Conservation (phyloP, 2,113 vertebrate species). For the Notarius lentiginosus region DNA sequence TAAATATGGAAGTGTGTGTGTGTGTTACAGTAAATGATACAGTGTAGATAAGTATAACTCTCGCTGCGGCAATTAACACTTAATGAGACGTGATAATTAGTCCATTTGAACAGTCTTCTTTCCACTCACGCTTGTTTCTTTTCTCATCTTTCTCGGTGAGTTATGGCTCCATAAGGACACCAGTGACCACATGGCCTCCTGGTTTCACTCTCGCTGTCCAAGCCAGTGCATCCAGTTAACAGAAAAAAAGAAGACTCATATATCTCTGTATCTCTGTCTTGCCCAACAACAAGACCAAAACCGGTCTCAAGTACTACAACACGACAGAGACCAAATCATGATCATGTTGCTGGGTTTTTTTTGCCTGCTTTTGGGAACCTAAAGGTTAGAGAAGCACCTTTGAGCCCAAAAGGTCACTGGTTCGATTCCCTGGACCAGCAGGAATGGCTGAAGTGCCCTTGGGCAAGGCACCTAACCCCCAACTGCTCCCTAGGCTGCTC, state of each 20-base stretch:
- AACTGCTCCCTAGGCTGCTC: too few species aligned
- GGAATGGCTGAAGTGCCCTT: too few species aligned
- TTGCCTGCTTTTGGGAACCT: too few species aligned
- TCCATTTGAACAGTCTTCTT: conserved; percentile 46
- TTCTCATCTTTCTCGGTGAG: conserved; percentile 39
- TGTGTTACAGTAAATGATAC: conserved; percentile 23
- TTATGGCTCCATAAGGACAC: conserved; percentile 26
- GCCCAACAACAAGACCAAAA: not conserved
- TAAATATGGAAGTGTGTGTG: conserved; percentile 20
- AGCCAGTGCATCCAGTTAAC: conserved; percentile 32
- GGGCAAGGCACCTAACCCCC: too few species aligned
- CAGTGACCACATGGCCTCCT: conserved; percentile 34
- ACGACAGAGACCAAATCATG: too few species aligned
- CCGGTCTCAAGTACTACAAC: too few species aligned
- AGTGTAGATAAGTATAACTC: conserved; percentile 42
- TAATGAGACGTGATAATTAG: conserved; percentile 51
- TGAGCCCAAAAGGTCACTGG: too few species aligned
- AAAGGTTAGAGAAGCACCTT: too few species aligned
- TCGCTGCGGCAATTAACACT: conserved; percentile 48
- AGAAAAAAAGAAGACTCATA: conserved; percentile 21
- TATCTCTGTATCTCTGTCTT: conserved; percentile 29
- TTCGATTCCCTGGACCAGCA: too few species aligned
- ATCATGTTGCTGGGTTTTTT: not conserved
- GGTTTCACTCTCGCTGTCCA: not conserved
- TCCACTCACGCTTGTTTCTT: conserved; percentile 6